phyloP scores from a whole-genome alignment of 2,797 vertebrate species.

The Iguana delicatissima region DNA sequence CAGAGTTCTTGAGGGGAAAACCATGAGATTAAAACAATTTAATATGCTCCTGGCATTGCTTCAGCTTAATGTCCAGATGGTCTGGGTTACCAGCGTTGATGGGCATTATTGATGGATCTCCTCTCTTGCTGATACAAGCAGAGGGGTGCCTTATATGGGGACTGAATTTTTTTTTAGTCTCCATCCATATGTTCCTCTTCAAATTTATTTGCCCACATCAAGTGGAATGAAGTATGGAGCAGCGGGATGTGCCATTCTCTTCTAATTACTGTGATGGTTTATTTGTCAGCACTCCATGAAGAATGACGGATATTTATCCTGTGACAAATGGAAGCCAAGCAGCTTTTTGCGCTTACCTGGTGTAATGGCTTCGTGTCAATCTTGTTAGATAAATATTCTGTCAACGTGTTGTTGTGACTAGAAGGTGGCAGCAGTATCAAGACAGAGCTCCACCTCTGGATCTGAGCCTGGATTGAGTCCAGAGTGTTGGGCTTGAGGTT shows the following conservation, averaged over 20 bases:
- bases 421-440: conserved; percentile 20
- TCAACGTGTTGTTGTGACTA: not conserved
- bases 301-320: conserved; percentile 5
- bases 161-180: conserved; percentile 57
- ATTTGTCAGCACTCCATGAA: conserved; percentile 27
- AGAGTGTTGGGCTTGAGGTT: not conserved
- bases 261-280: conserved; percentile 64
- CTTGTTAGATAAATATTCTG: not conserved
- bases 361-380: not conserved
- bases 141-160: conserved; percentile 47
- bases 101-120: conserved; percentile 42
- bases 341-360: not conserved
- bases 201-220: conserved; percentile 68
- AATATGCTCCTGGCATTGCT: not conserved
- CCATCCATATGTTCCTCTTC: conserved; percentile 73
- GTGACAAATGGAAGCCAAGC: conserved; percentile 13
- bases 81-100: conserved; percentile 33
- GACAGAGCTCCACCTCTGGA: not conserved
- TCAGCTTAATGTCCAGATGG: conserved; percentile 61
- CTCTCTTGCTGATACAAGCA: conserved; percentile 61
- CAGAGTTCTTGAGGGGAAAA: conserved; percentile 55
- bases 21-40: conserved; percentile 54
- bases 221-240: conserved; percentile 54
- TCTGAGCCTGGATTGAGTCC: not conserved
- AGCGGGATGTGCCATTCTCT: conserved; percentile 43